Percentiles rank a stretch among this genome's conserved stretches.
Conservation (phyloP, 2,113 vertebrate genomes). For the Neopipo cinnamomea region DNA sequence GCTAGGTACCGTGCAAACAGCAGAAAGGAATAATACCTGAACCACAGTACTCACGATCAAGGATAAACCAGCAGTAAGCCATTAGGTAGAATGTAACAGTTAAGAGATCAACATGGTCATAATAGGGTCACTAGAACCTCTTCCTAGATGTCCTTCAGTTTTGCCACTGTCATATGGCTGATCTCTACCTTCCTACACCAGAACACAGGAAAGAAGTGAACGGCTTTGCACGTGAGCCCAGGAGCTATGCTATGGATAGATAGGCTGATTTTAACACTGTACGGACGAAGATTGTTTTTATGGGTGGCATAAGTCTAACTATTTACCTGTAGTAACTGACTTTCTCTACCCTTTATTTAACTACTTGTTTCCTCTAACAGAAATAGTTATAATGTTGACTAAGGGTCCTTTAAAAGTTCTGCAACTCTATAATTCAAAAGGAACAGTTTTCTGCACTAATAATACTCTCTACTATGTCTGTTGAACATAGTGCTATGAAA, state of each 20-base stretch:
- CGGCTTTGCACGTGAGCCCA: neutral
- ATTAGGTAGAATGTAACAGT: neutral
- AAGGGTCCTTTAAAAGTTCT: neutral
- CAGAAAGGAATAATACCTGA: neutral
- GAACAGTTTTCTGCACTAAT: neutral
- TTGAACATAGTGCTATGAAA: neutral
- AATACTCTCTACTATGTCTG: neutral
- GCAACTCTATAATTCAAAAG: neutral
- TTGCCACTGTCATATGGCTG: neutral
- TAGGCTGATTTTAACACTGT: neutral
- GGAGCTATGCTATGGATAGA: neutral
- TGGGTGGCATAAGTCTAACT: neutral
- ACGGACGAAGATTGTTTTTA: neutral
- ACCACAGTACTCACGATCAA: neutral
- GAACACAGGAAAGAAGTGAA: neutral
- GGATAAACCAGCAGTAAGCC: neutral
- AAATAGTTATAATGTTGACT: neutral
- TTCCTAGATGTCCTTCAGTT: neutral
- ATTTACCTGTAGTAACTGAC: neutral
- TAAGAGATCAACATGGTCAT: accelerated
- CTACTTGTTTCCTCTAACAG: neutral
- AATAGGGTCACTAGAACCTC: neutral
- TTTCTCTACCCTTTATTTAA: neutral
- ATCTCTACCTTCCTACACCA: neutral
- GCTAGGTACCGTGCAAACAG: neutral